Evolutionary conservation across 2,113 vertebrate genomes (phyloP).

Genomic region (Lepisosteus osseus): DNA sequence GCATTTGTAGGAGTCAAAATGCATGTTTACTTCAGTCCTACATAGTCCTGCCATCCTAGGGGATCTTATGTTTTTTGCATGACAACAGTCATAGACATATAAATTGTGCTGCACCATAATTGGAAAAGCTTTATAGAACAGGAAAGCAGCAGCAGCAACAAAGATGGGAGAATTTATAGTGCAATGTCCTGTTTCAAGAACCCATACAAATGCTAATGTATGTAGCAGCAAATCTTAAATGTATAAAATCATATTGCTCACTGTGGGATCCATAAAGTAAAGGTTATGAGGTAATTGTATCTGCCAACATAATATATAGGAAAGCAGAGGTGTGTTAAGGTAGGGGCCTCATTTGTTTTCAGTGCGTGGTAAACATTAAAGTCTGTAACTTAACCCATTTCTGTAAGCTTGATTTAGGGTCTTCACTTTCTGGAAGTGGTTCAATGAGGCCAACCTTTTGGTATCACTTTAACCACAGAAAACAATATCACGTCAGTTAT

Average conservation of each 20-base stretch:
- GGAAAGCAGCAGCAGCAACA: not conserved
- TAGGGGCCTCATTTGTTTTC: conserved; percentile 37
- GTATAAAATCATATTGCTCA: conserved; percentile 36
- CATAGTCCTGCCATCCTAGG: not conserved
- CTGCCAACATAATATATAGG: conserved; percentile 43
- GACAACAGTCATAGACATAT: not conserved
- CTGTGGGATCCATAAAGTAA: conserved; percentile 38
- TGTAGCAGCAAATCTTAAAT: conserved; percentile 30
- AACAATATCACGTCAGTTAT: not conserved
- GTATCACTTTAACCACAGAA: too few relatives aligned
- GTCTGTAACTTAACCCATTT: not conserved
- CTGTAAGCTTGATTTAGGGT: not conserved
- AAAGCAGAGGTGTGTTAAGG: conserved; percentile 37
- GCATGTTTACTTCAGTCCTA: not conserved
- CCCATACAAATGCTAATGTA: conserved; percentile 5
- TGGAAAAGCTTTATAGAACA: not conserved
- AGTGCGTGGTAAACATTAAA: conserved; percentile 31
- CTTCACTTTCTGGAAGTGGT: not conserved
- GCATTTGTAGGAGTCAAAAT: not conserved
- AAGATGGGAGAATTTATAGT: too few relatives aligned
- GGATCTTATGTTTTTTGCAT: not conserved
- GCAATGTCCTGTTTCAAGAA: not conserved
- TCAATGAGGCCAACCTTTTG: not conserved
- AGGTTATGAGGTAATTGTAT: conserved; percentile 43
- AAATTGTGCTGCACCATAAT: not conserved